phyloP scores from a whole-genome alignment of 1,140 invertebrate species.

The Phthorimaea operculella region DNA sequence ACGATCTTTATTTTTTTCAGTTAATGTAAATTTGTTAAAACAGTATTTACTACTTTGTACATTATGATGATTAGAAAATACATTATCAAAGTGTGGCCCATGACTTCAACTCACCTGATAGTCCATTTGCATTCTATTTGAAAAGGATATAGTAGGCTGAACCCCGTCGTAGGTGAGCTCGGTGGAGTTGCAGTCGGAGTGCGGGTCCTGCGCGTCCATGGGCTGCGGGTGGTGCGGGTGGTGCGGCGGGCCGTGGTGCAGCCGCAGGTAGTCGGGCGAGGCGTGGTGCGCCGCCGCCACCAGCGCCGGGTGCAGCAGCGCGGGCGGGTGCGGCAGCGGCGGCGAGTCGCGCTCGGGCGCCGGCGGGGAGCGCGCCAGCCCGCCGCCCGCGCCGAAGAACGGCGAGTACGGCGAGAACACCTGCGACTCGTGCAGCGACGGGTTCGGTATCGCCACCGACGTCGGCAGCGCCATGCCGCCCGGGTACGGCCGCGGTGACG shows the following conservation, averaged over 20 bases:
- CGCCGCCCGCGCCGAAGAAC: slow-evolving; percentile 77
- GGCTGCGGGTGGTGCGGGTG: slow-evolving; percentile 68
- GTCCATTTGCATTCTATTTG: slow-evolving; percentile 47
- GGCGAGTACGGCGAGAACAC: slow-evolving; percentile 91
- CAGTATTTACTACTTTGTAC: no score
- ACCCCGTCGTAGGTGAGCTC: slow-evolving; percentile 89
- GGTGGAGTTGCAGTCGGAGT: slow-evolving; percentile 88
- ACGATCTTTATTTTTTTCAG: no score
- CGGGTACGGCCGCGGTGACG: slow-evolving; percentile 79
- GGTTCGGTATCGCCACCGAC: slow-evolving; percentile 95
- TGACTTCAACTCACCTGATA: no score
- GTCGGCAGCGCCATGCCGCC: slow-evolving; percentile 90
- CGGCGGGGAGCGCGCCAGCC: slow-evolving; percentile 68
- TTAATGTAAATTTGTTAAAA: no score
- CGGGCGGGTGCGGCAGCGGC: slow-evolving; percentile 81
- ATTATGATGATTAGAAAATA: no score
- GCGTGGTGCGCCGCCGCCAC: slow-evolving; percentile 81
- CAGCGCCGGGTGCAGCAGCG: slow-evolving; percentile 81
- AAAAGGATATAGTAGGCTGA: slow-evolving; percentile 96
- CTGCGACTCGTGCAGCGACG: slow-evolving; percentile 93
- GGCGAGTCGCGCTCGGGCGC: slow-evolving; percentile 81
- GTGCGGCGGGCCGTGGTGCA: slow-evolving; percentile 56
- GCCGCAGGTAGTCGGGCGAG: slow-evolving; percentile 76
- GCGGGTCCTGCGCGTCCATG: slow-evolving; percentile 85
- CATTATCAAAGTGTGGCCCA: no score